Evolutionary conservation across 30 jellyfish, hydroid and myxozoan species (phyloP), one percentile per base, ranked within the genome.

Genomic region (Pelagia noctiluca): DNA sequence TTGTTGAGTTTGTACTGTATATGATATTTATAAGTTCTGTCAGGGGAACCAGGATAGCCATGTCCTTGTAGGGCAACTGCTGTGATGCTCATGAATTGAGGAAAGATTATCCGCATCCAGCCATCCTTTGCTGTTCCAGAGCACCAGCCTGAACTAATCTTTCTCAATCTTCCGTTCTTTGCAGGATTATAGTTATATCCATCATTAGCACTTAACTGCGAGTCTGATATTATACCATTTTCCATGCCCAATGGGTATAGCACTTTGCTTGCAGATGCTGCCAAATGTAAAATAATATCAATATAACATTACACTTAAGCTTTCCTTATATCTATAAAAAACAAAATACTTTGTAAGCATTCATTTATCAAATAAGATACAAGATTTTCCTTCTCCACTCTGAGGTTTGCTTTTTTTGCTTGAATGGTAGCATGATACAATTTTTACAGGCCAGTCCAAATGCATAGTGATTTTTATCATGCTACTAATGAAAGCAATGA

Each of bases 11-110:
- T 36, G 75, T 79, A 79, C 82, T 28, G 75, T n/a, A 72, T 46
- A 24, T 72, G 65, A 32, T 76, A 72, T 32, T 26, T 28, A 46
- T 63, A 69, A 1, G 67, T 60, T 35, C 75, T 67, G 82, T 87
- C 84, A 2, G 2, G 3, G 5, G 95, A 85, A 3, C 12, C 34
- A 42, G 34, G 0, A 0, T 63, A 52, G 0, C 83, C 87, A 67
- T 87, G 89, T 25, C 96, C 96, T 66, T 87, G 96, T 13, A 68
- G 30, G 1, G 90, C 82, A 28, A 76, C 48, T 1, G 86, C 90
- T n/a, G 88, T 64, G 22, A 87, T 53, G 1, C 74, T 49, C 91
- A 87, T 75, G 18, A 76, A 60, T 23, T 76, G 79, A 0, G 37
- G 34, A 42, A 87, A 87, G 35, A 60, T 77, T 61, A 87, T 68